Percentiles rank a stretch among this genome's conserved stretches.
These are phyloP conservation scores for Dryomyza anilis DNA, from an alignment of 2,888 invertebrate species.

Conservation along the genomic window DNA sequence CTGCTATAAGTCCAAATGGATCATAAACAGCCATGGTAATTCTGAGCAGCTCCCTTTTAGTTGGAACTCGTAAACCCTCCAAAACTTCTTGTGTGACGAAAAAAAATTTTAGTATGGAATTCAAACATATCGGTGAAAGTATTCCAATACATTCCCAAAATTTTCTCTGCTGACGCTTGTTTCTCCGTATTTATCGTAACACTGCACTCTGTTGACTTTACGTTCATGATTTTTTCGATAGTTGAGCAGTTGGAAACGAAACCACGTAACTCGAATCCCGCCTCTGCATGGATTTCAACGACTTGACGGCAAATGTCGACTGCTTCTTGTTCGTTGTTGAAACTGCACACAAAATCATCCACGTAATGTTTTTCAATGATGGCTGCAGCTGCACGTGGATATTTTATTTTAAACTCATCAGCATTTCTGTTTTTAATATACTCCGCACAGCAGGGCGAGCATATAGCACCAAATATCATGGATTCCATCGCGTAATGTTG, in stretches of 20 bases:
- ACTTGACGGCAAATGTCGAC: slow-evolving; percentile 15
- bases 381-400: slow-evolving; percentile 15
- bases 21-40: slow-evolving; percentile 4
- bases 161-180: slow-evolving; percentile 18
- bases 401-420: neutral
- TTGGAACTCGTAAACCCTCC: slow-evolving; percentile 16
- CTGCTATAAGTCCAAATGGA: neutral
- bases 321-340: slow-evolving; percentile 13
- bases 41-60: slow-evolving; percentile 23
- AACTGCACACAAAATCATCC: slow-evolving; percentile 28
- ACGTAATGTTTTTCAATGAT: slow-evolving; percentile 24
- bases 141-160: slow-evolving; percentile 37
- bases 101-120: too few relatives aligned
- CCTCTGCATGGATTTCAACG: slow-evolving; percentile 6
- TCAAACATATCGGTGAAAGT: too few relatives aligned
- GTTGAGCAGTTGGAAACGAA: slow-evolving; percentile 16
- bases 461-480: slow-evolving; percentile 35
- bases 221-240: neutral
- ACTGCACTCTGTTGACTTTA: too few relatives aligned
- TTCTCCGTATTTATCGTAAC: neutral
- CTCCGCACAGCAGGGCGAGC: slow-evolving; percentile 26
- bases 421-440: slow-evolving; percentile 29
- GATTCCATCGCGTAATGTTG: slow-evolving; percentile 34
- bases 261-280: slow-evolving; percentile 23
- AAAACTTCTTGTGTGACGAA: too few relatives aligned